A percentile compares a stretch with the other conserved stretches of the same genome.
Conservation (phyloP, 2,113 vertebrate genomes). For the Numida meleagris region DNA sequence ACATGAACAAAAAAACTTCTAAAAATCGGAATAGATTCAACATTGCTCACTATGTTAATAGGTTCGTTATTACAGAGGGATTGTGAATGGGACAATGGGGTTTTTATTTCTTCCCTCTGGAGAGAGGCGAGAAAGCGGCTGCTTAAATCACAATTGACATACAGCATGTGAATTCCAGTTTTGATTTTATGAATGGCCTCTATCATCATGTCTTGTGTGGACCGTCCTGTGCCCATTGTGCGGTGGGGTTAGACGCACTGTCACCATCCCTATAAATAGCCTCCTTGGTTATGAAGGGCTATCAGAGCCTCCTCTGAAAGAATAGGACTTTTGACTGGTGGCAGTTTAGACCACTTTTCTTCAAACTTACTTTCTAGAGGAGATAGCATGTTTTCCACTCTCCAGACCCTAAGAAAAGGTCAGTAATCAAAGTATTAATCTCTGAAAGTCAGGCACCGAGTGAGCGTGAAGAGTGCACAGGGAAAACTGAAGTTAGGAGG, state of each 20-base stretch:
- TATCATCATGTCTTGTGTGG: background rate
- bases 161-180: slow-evolving; percentile 15
- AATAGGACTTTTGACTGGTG: slow-evolving; percentile 9
- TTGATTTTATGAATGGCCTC: slow-evolving; percentile 34
- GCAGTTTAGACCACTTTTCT: slow-evolving; percentile 7
- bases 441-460: background rate
- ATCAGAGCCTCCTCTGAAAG: background rate
- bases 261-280: slow-evolving; percentile 60
- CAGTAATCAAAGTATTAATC: background rate
- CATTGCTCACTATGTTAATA: background rate
- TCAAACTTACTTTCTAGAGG: background rate
- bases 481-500: background rate
- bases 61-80: background rate
- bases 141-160: background rate
- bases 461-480: background rate
- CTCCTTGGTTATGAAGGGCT: slow-evolving; percentile 35
- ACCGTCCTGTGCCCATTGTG: slow-evolving; percentile 28
- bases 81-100: background rate
- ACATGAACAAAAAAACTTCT: background rate
- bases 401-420: background rate
- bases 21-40: background rate
- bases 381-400: background rate
- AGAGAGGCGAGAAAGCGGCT: background rate
- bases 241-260: slow-evolving; percentile 22
- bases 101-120: background rate